Percentiles rank a stretch among this genome's conserved stretches.
Conservation (phyloP, 2,888 invertebrate genomes). For the Plagiodera versicolora region DNA sequence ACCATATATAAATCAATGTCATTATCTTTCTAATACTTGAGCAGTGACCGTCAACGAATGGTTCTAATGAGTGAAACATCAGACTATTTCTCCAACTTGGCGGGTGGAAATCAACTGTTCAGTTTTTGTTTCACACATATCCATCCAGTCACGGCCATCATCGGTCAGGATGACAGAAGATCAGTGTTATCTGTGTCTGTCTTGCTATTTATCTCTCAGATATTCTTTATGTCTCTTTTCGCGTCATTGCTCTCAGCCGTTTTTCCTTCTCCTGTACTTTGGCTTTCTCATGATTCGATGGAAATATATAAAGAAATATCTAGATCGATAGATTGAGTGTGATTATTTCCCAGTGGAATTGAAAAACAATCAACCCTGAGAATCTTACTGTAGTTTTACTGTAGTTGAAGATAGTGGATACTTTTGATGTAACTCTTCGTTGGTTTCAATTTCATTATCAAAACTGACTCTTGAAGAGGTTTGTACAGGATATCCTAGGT, state of each 20-base stretch:
- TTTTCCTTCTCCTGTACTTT: constrained; percentile 21
- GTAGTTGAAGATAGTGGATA: too few species aligned
- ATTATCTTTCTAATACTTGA: neutral
- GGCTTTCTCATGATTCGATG: constrained; percentile 19
- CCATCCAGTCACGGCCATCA: constrained; percentile 49
- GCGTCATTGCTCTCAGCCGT: constrained; percentile 43
- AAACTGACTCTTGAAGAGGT: too few species aligned
- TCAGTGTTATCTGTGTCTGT: constrained; percentile 53
- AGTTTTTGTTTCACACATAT: constrained; percentile 52
- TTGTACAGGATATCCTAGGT: too few species aligned
- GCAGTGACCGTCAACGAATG: neutral
- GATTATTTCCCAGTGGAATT: neutral
- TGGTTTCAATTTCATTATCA: too few species aligned
- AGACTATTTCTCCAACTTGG: constrained; percentile 46
- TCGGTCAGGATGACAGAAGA: constrained; percentile 53
- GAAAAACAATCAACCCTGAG: too few species aligned
- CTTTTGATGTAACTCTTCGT: too few species aligned
- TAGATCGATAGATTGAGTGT: too few species aligned
- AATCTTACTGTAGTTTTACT: too few species aligned
- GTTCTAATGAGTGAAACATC: constrained; percentile 13
- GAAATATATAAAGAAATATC: constrained; percentile 21
- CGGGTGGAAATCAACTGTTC: constrained; percentile 50
- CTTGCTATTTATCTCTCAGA: constrained; percentile 52
- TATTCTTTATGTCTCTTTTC: constrained; percentile 47
- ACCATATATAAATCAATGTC: too few species aligned